Percentiles rank a stretch among this genome's conserved stretches.
Evolutionary conservation across 37 sponge, comb jelly and placozoan genomes (phyloP).

Genomic region (Hexactinellida sp.): DNA sequence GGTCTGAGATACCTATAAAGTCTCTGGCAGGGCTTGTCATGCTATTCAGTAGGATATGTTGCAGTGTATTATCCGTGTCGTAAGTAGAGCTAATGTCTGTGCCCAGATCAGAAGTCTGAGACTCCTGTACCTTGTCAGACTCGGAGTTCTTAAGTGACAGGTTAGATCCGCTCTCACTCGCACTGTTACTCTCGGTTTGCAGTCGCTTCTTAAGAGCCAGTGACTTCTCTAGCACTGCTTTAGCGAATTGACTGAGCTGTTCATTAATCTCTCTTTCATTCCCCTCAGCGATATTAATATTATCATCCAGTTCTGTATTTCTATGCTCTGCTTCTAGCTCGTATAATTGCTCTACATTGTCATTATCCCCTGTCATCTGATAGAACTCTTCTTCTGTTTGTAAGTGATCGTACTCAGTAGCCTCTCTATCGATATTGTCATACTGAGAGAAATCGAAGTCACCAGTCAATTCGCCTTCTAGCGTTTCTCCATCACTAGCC

Average conservation of each 20-base stretch:
- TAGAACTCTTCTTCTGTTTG: conserved; percentile 12
- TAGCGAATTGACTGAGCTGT: conserved; percentile 7
- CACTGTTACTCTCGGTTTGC: not conserved
- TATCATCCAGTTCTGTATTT: not conserved
- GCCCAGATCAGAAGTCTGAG: not conserved
- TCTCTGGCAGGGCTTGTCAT: not conserved
- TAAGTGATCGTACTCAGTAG: not conserved
- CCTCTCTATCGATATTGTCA: not conserved
- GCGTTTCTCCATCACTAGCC: not conserved
- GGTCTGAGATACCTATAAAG: not conserved
- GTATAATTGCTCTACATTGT: not conserved
- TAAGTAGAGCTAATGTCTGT: not conserved
- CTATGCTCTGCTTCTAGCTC: not conserved
- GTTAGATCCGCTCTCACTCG: not conserved
- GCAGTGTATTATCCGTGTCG: not conserved
- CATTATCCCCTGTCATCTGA: not conserved
- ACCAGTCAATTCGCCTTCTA: conserved; percentile 1
- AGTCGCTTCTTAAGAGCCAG: not conserved
- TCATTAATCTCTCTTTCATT: not conserved
- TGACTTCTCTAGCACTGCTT: not conserved
- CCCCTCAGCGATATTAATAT: not conserved
- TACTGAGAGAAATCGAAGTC: not conserved
- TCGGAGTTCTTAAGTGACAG: not conserved
- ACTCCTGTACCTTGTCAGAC: not conserved
- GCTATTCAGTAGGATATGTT: not conserved